phyloP scores from a whole-genome alignment of 2,113 vertebrate genomes.

The Perca schrenkii region DNA sequence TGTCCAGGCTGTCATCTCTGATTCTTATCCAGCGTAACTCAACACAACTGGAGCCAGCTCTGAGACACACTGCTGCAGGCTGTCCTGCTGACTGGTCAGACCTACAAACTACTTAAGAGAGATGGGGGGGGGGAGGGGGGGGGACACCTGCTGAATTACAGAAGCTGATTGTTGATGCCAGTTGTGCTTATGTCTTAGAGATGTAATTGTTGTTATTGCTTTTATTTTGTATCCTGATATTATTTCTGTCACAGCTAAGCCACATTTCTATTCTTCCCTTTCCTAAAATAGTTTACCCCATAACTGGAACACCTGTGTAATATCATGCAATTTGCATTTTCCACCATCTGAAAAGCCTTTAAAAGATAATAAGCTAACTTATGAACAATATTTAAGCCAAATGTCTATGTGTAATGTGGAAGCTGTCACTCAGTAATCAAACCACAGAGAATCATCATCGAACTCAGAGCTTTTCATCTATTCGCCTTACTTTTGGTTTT shows the following conservation, averaged over 20 bases:
- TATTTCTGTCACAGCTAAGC: neutral
- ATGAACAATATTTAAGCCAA: too few relatives aligned
- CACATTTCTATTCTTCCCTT: neutral
- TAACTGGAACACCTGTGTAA: neutral
- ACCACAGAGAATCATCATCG: neutral
- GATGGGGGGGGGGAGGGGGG: neutral
- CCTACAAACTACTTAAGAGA: constrained; percentile 52
- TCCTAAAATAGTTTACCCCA: neutral
- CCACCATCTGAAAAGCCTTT: too few relatives aligned
- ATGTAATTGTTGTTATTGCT: neutral
- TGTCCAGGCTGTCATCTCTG: constrained; percentile 93
- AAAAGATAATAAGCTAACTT: too few relatives aligned
- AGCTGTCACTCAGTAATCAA: neutral
- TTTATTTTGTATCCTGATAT: neutral
- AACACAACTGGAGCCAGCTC: constrained; percentile 89
- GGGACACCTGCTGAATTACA: constrained; percentile 17
- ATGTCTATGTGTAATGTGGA: too few relatives aligned
- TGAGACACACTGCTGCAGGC: constrained; percentile 87
- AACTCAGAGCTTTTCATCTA: too few relatives aligned
- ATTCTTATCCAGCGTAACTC: constrained; percentile 92
- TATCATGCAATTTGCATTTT: neutral
- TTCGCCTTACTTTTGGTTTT: neutral
- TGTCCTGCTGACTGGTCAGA: constrained; percentile 82
- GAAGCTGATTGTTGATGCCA: neutral
- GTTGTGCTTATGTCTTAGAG: neutral